Evolutionary conservation across 2,113 vertebrate genomes (phyloP).

Genomic region (Dasyornis broadbenti): DNA sequence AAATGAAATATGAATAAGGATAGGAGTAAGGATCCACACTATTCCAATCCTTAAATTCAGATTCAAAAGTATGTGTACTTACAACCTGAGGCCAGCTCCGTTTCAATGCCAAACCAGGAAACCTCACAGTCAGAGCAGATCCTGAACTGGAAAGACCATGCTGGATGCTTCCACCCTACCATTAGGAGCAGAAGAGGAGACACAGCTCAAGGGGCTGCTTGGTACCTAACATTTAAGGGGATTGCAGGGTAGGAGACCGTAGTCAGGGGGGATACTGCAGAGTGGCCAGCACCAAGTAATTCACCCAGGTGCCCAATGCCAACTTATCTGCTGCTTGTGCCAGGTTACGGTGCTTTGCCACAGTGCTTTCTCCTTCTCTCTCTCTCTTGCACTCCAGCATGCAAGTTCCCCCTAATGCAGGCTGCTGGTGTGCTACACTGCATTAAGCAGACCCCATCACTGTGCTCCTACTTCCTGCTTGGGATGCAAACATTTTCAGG

Average conservation of each 20-base stretch:
- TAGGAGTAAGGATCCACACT: background rate
- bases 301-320: background rate
- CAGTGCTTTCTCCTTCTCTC: background rate
- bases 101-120: background rate
- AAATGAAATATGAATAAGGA: background rate
- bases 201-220: background rate
- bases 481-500: background rate
- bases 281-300: background rate
- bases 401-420: rapidly evolving
- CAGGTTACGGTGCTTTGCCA: background rate
- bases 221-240: background rate
- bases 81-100: background rate
- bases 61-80: background rate
- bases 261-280: rapidly evolving
- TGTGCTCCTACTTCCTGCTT: background rate
- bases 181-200: background rate
- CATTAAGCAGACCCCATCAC: background rate
- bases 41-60: background rate
- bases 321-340: background rate
- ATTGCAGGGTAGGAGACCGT: background rate
- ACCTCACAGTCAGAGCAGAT: background rate
- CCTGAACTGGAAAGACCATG: background rate
- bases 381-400: background rate
- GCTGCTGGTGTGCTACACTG: background rate
- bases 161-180: background rate